Conservation (phyloP, 2,888 invertebrate genomes). For the Euplagia quadripunctaria region DNA sequence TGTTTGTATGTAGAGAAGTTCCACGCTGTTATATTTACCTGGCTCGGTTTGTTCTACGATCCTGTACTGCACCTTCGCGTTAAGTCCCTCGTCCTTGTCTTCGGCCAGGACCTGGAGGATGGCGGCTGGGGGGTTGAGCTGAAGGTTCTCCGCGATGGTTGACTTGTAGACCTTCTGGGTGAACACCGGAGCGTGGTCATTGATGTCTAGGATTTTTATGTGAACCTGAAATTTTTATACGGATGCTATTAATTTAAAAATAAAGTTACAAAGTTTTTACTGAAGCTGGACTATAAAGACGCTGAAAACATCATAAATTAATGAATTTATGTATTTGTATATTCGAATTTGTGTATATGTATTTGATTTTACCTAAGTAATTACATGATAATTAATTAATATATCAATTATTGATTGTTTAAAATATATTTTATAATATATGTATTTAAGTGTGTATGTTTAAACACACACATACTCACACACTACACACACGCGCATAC, state of each 20-base stretch:
- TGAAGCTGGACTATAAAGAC: no score
- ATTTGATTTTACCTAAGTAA: no score
- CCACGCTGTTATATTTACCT: constrained; percentile 57
- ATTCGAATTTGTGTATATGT: no score
- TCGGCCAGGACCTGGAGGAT: constrained; percentile 93
- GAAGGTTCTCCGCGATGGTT: constrained; percentile 94
- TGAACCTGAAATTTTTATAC: constrained; percentile 84
- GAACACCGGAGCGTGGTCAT: constrained; percentile 95
- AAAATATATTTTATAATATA: no score
- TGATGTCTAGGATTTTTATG: constrained; percentile 93
- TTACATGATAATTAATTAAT: no score
- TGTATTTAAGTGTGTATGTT: no score
- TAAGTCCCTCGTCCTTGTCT: constrained; percentile 93
- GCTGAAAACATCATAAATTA: no score
- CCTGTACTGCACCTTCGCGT: constrained; percentile 92
- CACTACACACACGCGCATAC: no score
- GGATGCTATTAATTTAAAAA: neutral
- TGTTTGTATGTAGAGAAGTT: neutral
- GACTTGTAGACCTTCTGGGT: constrained; percentile 92
- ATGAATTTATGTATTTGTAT: no score
- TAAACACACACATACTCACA: no score
- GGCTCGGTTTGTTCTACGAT: constrained; percentile 88
- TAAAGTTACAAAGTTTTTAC: neutral
- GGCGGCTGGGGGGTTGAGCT: constrained; percentile 93
- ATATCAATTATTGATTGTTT: no score